Conservation (phyloP, 2,113 vertebrate genomes). For the Corvus cornix region DNA sequence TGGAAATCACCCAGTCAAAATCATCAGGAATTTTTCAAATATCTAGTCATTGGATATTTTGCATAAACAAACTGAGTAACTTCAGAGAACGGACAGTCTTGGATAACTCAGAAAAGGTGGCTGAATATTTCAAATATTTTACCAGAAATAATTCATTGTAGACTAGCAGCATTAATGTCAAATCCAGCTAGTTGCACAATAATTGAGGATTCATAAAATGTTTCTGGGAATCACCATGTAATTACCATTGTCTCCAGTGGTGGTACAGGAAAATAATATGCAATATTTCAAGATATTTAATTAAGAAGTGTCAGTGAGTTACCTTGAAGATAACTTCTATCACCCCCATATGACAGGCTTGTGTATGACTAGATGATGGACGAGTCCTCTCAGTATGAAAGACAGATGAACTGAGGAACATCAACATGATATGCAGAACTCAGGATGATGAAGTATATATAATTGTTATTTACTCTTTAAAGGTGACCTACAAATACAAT, state of each 20-base stretch:
- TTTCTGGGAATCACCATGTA: conserved; percentile 45
- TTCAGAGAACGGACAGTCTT: not conserved
- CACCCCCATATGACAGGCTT: not conserved
- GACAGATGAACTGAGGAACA: conserved; percentile 34
- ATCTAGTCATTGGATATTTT: not conserved
- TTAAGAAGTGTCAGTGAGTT: conserved; percentile 56
- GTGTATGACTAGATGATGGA: conserved; percentile 52
- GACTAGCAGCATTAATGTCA: not conserved
- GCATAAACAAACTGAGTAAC: not conserved
- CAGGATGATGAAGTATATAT: not conserved
- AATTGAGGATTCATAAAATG: conserved; percentile 39
- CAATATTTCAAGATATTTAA: conserved; percentile 64
- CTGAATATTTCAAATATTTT: conserved; percentile 1
- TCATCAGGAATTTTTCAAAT: not conserved
- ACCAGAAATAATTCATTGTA: not conserved
- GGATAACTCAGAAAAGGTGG: not conserved
- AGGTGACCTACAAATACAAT: conserved; percentile 19
- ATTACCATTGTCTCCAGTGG: conserved; percentile 39
- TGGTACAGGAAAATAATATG: conserved; percentile 40
- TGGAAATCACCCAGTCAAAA: not conserved
- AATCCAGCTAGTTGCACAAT: not conserved
- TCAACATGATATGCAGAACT: not conserved
- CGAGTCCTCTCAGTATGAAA: not conserved
- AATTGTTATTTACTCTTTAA: conserved; percentile 36
- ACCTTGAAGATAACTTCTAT: conserved; percentile 57